phyloP scores from a whole-genome alignment of 2,113 vertebrate genomes.

The Antennarius striatus region DNA sequence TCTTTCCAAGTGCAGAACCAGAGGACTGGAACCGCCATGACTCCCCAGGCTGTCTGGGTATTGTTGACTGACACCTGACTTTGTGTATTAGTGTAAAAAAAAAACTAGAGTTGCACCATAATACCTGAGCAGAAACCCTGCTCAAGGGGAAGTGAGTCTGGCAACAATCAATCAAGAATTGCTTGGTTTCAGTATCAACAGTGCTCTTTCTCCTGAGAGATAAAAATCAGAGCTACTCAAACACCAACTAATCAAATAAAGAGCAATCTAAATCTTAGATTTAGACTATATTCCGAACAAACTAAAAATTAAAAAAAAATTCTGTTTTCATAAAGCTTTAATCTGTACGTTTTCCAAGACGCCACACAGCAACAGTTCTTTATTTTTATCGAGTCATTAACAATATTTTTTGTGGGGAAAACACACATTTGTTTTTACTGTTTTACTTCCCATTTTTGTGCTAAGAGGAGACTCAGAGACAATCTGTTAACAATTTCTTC shows the following conservation, averaged over 20 bases:
- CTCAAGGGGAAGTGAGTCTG: neutral
- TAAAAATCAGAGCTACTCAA: slow-evolving; percentile 18
- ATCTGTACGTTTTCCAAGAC: slow-evolving; percentile 79
- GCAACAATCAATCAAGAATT: slow-evolving; percentile 1
- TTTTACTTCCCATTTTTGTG: slow-evolving; percentile 62
- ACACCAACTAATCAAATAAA: slow-evolving; percentile 28
- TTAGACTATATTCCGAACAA: slow-evolving; percentile 18
- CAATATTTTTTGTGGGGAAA: too few species aligned
- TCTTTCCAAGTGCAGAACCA: slow-evolving; percentile 68
- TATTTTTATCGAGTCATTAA: slow-evolving; percentile 51
- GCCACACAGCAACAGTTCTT: slow-evolving; percentile 80
- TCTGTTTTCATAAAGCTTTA: slow-evolving; percentile 77
- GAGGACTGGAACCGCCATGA: slow-evolving; percentile 46
- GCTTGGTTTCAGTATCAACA: slow-evolving; percentile 14
- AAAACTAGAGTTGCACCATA: slow-evolving; percentile 13
- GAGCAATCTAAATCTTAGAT: slow-evolving; percentile 78
- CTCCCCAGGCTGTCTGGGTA: slow-evolving; percentile 55
- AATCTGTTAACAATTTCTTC: slow-evolving; percentile 92
- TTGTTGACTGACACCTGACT: slow-evolving; percentile 73
- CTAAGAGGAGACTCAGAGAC: slow-evolving; percentile 76
- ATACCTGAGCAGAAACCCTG: slow-evolving; percentile 13
- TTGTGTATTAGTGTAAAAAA: slow-evolving; percentile 48
- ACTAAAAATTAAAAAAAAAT: slow-evolving; percentile 78
- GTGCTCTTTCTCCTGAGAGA: neutral
- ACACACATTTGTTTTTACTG: too few species aligned